Conservation (phyloP, 2,113 vertebrate genomes). For the Callionymus lyra region DNA sequence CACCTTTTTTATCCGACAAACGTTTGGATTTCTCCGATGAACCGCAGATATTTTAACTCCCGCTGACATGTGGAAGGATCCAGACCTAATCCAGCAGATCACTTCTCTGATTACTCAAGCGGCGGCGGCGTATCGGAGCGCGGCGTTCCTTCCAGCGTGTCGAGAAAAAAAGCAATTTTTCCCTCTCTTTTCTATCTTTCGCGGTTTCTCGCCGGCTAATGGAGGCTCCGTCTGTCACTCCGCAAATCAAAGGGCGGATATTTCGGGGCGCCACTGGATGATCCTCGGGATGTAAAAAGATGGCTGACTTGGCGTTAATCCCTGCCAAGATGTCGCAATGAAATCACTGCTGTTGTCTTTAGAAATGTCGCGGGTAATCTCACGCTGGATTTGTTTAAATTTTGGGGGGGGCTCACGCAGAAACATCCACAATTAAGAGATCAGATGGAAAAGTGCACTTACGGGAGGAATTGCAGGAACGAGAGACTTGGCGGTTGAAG, state of each 20-base stretch:
- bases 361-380: no score
- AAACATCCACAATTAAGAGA: no score
- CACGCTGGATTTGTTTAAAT: no score
- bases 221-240: conserved; percentile 37
- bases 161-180: conserved; percentile 30
- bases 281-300: conserved; percentile 37
- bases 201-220: conserved; percentile 49
- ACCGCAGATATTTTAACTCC: conserved; percentile 50
- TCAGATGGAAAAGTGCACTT: no score
- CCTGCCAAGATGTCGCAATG: no score
- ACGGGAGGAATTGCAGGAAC: no score
- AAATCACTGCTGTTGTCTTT: no score
- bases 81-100: conserved; percentile 41
- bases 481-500: no score
- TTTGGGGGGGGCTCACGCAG: no score
- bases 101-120: conserved; percentile 49
- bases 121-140: conserved; percentile 23
- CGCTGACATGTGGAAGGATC: conserved; percentile 45
- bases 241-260: conserved; percentile 46
- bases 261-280: conserved; percentile 33
- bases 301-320: neutral
- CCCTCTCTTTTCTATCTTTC: conserved; percentile 22
- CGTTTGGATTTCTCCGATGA: no score
- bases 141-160: conserved; percentile 35
- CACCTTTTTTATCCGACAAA: conserved; percentile 18